Conservation (phyloP, 2,113 vertebrate species). For the Dicrurus megarhynchus region DNA sequence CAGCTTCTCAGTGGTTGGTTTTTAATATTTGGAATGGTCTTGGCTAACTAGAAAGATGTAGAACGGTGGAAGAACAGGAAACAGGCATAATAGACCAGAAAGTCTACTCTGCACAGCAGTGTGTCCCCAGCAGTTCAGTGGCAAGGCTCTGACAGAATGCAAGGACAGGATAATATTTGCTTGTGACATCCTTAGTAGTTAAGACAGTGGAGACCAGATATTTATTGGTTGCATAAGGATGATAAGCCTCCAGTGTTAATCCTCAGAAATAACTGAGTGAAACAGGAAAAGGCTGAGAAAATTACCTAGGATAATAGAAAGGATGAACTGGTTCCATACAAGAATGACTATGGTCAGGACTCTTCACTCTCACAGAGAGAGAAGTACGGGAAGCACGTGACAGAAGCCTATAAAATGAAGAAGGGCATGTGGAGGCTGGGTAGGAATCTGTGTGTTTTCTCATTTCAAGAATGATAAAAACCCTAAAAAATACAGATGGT, state of each 20-base stretch:
- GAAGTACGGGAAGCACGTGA: not conserved
- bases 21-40: not conserved
- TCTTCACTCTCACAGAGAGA: not conserved
- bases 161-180: not conserved
- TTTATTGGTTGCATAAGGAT: not conserved
- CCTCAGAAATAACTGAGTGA: not conserved
- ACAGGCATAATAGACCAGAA: not conserved
- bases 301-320: not conserved
- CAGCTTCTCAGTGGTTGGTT: not conserved
- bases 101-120: not conserved
- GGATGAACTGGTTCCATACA: not conserved
- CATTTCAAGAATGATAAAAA: not conserved
- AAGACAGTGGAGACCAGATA: not conserved
- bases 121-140: not conserved
- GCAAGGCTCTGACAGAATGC: not conserved
- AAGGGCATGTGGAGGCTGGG: not conserved
- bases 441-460: not conserved
- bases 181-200: not conserved
- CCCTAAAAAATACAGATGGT: not conserved
- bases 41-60: not conserved
- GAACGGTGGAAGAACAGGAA: not conserved
- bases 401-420: not conserved
- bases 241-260: not conserved
- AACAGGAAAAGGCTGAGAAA: not conserved
- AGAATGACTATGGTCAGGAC: not conserved